Percentiles rank a stretch among this genome's conserved stretches.
Evolutionary conservation across 2,113 vertebrate genomes (phyloP).

Genomic region (Anthoscopus minutus): DNA sequence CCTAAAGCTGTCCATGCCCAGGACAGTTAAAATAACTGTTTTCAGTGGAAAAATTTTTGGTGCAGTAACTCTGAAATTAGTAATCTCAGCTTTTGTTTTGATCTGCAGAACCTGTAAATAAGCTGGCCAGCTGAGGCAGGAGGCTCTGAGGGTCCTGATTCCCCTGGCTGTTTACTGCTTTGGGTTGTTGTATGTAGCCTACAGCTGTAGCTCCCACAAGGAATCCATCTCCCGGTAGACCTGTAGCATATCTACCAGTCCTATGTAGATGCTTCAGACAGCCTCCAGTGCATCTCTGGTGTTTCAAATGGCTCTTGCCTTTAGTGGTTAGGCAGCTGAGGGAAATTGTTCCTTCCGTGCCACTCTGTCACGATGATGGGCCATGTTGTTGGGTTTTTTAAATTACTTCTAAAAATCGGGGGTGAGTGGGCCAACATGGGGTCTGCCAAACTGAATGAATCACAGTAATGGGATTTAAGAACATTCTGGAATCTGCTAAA

Average conservation of each 20-base stretch:
- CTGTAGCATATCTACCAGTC: neutral
- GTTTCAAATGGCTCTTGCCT: neutral
- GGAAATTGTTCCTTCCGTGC: neutral
- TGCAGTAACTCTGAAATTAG: neutral
- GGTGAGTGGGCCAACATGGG: neutral
- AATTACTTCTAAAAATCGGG: neutral
- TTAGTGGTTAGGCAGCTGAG: neutral
- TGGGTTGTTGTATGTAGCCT: neutral
- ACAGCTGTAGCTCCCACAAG: neutral
- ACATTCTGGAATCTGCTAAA: neutral
- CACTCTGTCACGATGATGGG: neutral
- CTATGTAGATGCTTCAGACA: neutral
- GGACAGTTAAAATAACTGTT: neutral
- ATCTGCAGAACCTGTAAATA: neutral
- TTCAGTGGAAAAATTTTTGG: neutral
- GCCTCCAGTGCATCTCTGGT: neutral
- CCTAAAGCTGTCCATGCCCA: neutral
- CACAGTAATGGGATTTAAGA: neutral
- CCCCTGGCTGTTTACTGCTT: neutral
- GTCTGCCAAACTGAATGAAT: neutral
- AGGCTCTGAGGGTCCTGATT: neutral
- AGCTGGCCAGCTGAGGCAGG: neutral
- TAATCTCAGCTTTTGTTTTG: neutral
- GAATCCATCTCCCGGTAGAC: neutral
- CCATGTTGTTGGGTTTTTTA: accelerated